Evolutionary conservation across 2,113 vertebrate species (phyloP).

Genomic region (Alaudala cheleensis): DNA sequence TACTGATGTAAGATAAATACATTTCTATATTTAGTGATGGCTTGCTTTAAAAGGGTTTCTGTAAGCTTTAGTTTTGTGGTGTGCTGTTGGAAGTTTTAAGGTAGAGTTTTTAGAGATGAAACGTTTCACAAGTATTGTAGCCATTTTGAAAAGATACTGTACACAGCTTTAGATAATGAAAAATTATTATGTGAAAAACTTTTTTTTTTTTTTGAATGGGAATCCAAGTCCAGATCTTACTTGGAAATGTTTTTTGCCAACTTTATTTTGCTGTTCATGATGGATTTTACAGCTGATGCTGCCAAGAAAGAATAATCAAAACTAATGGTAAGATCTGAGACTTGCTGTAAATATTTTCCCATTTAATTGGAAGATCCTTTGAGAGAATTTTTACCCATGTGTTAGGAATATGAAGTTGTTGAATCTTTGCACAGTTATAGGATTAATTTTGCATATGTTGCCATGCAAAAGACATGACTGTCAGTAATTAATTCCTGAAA

Average conservation of each 20-base stretch:
- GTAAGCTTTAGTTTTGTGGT: not conserved
- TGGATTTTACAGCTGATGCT: conserved; percentile 7
- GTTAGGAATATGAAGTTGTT: not conserved
- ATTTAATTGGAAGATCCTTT: not conserved
- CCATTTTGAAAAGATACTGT: not conserved
- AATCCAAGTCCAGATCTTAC: not conserved
- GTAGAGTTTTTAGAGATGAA: not conserved
- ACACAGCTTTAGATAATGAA: not conserved
- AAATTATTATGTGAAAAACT: not conserved
- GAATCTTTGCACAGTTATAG: not conserved
- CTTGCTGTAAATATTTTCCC: not conserved
- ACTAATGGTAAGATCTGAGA: not conserved
- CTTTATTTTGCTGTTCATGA: not conserved
- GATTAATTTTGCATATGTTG: not conserved
- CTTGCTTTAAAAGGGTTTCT: not conserved
- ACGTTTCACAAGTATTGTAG: not conserved
- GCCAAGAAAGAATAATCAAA: not conserved
- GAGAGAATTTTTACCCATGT: not conserved
- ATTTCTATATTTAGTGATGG: conserved; percentile 32
- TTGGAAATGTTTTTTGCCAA: not conserved
- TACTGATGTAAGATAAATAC: not conserved
- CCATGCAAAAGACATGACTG: not conserved
- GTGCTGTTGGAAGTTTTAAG: not conserved
- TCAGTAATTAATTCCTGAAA: not conserved
- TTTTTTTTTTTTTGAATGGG: not conserved